Evolutionary conservation across 1,140 invertebrate species (phyloP).

Genomic region (Drosophila prosaltans): DNA sequence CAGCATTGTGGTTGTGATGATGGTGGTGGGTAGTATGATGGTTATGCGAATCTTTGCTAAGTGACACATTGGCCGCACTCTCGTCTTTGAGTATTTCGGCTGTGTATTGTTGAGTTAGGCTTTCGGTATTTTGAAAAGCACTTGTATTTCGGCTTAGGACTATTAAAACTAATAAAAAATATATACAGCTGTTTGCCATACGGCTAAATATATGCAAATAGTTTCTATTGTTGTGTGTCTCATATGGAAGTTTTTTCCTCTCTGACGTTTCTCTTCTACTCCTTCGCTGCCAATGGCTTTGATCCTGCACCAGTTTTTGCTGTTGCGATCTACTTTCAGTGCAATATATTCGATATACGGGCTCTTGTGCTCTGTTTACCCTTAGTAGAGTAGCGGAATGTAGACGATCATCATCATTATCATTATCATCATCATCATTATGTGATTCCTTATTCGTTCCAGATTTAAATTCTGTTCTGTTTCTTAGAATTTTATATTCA

Average conservation of each 20-base stretch:
- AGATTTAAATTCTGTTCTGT: constrained; percentile 7
- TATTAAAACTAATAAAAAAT: constrained; percentile 79
- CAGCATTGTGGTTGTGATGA: too few species aligned
- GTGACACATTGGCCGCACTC: constrained; percentile 15
- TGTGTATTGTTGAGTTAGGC: constrained; percentile 38
- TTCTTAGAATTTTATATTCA: too few species aligned
- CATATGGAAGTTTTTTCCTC: constrained; percentile 46
- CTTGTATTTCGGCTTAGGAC: constrained; percentile 62
- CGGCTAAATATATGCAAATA: constrained; percentile 73
- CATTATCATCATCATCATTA: background rate
- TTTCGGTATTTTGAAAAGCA: constrained; percentile 52
- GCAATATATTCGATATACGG: too few species aligned
- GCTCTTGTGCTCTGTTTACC: too few species aligned
- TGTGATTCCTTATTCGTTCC: background rate
- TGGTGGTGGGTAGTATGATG: background rate
- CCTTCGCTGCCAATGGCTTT: constrained; percentile 9
- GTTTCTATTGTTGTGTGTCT: constrained; percentile 64
- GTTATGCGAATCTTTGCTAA: constrained; percentile 3
- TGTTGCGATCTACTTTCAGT: too few species aligned
- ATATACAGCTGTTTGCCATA: constrained; percentile 76
- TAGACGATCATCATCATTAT: background rate
- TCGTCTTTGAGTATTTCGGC: constrained; percentile 47
- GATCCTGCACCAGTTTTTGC: background rate
- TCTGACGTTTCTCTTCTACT: constrained; percentile 16
- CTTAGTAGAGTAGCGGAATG: background rate